Evolutionary conservation across 2,113 vertebrate species (phyloP).

Genomic region (Cranoglanis bouderius): DNA sequence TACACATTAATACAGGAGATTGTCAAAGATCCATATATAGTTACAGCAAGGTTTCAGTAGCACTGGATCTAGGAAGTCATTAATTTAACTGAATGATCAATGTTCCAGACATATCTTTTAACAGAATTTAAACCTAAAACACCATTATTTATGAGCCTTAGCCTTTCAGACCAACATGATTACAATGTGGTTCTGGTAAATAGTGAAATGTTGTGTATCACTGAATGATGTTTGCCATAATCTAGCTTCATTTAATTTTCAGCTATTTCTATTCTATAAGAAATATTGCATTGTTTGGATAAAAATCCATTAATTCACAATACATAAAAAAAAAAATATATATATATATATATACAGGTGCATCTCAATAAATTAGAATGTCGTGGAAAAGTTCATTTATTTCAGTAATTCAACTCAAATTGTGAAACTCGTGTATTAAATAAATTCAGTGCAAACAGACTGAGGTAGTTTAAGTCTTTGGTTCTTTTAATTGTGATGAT

Average conservation of each 20-base stretch:
- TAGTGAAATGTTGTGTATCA: neutral
- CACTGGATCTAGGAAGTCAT: neutral
- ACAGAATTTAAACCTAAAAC: neutral
- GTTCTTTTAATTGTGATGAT: too few relatives aligned
- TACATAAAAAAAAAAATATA: neutral
- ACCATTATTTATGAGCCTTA: neutral
- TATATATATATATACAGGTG: too few relatives aligned
- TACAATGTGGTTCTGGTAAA: neutral
- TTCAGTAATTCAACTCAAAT: too few relatives aligned
- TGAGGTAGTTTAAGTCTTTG: too few relatives aligned
- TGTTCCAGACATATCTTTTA: neutral
- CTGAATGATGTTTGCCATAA: neutral
- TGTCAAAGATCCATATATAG: neutral
- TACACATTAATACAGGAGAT: neutral
- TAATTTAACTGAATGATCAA: neutral
- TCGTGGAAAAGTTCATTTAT: too few relatives aligned
- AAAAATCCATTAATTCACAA: too few relatives aligned
- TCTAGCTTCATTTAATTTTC: too few relatives aligned
- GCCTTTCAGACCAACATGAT: neutral
- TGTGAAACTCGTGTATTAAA: too few relatives aligned
- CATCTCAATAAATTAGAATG: too few relatives aligned
- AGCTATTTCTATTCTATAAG: neutral
- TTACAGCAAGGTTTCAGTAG: slow-evolving; percentile 4
- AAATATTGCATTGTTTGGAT: neutral
- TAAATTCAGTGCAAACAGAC: too few relatives aligned